Evolutionary conservation across 2,113 vertebrate species (phyloP).

Genomic region (Gambusia affinis): DNA sequence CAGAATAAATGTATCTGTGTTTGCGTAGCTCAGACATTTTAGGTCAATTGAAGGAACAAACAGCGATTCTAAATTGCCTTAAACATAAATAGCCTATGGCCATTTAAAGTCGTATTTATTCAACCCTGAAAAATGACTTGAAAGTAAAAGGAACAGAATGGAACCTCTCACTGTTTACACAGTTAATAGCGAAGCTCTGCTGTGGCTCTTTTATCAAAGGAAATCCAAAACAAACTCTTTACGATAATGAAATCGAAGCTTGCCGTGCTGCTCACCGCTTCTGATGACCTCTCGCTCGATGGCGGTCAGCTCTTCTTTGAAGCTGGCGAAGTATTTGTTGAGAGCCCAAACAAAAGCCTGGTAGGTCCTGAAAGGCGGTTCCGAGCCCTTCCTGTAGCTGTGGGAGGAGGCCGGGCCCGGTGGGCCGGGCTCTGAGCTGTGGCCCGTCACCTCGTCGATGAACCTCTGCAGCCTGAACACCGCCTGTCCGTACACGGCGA

Average conservation of each 20-base stretch:
- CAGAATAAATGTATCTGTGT: not conserved
- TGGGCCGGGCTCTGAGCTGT: slow-evolving; percentile 80
- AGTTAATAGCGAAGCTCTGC: not conserved
- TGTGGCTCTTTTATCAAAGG: not conserved
- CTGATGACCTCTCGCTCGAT: slow-evolving; percentile 91
- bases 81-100: not conserved
- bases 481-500: slow-evolving; percentile 93
- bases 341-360: slow-evolving; percentile 98
- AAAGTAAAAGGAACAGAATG: not conserved
- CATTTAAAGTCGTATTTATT: not conserved
- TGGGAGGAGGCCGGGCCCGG: slow-evolving; percentile 79
- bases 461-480: slow-evolving; percentile 93
- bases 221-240: not conserved
- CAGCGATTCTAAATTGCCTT: not conserved
- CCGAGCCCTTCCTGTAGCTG: slow-evolving; percentile 83
- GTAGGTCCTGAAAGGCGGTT: slow-evolving; percentile 95
- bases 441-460: slow-evolving; percentile 96
- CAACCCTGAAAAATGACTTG: too few species aligned
- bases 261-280: slow-evolving; percentile 75
- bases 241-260: not conserved
- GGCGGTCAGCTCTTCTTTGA: slow-evolving; percentile 91
- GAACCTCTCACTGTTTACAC: too few species aligned
- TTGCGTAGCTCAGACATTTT: not conserved
- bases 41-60: not conserved
- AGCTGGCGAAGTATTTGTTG: slow-evolving; percentile 93